phyloP scores from a whole-genome alignment of 2,797 vertebrate species.

The Okamejei kenojei region DNA sequence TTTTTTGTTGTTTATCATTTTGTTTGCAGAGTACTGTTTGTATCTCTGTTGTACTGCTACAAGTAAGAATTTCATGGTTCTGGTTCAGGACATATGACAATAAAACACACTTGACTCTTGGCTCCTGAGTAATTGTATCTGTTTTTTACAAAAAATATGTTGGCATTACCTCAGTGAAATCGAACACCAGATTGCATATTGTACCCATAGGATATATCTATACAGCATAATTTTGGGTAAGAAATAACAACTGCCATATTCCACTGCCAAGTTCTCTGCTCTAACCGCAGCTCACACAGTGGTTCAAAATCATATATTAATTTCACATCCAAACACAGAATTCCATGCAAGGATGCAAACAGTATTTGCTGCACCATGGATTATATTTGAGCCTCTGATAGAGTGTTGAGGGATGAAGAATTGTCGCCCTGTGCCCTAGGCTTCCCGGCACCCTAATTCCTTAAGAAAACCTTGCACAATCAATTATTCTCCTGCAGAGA shows the following conservation, averaged over 20 bases:
- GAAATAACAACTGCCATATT: background rate
- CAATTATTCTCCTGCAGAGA: background rate
- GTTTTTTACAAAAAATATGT: background rate
- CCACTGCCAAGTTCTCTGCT: background rate
- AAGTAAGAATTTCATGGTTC: too few relatives aligned
- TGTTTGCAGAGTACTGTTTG: too few relatives aligned
- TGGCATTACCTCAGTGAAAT: background rate
- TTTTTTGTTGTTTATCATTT: too few relatives aligned
- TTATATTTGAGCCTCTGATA: background rate
- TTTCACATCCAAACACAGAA: background rate
- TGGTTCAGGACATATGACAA: too few relatives aligned
- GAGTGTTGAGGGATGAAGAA: background rate
- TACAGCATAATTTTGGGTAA: background rate
- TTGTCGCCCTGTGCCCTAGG: background rate
- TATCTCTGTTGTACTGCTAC: too few relatives aligned
- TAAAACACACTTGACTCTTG: too few relatives aligned
- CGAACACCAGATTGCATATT: background rate
- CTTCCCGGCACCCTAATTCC: background rate
- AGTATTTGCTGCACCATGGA: background rate
- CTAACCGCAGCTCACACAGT: background rate
- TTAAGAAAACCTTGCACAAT: background rate
- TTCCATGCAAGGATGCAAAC: background rate
- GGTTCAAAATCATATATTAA: background rate
- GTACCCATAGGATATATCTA: background rate
- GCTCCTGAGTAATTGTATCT: background rate